Evolutionary conservation across 2,113 vertebrate species (phyloP).

Genomic region (Nematolebias whitei): DNA sequence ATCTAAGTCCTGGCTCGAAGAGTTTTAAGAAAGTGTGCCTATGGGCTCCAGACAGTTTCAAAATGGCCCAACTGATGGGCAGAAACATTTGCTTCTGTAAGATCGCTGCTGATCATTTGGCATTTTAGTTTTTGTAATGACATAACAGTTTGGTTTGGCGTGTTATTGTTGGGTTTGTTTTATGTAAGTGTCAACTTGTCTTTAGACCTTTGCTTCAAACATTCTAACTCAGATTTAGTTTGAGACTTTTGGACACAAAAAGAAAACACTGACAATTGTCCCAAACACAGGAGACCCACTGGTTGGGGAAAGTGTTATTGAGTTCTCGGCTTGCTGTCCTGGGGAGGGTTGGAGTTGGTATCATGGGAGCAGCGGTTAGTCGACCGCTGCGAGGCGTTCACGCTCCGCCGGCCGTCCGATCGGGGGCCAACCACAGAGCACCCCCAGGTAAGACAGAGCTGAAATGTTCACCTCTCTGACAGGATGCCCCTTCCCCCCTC

Average conservation of each 20-base stretch:
- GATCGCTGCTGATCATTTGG: no score
- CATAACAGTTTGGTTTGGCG: no score
- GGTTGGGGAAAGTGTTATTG: slow-evolving; percentile 53
- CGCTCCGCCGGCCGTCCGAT: slow-evolving; percentile 24
- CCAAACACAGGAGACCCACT: slow-evolving; percentile 61
- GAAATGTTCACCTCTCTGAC: slow-evolving; percentile 31
- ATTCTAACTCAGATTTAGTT: not conserved
- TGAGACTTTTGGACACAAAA: not conserved
- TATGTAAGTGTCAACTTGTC: no score
- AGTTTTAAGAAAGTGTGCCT: no score
- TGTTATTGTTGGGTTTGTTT: no score
- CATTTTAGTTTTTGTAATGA: no score
- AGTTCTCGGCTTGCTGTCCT: slow-evolving; percentile 43
- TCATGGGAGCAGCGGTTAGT: slow-evolving; percentile 53
- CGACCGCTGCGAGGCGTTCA: slow-evolving; percentile 58
- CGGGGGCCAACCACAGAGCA: slow-evolving; percentile 35
- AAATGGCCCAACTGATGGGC: no score
- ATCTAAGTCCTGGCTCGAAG: no score
- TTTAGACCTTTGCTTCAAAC: no score
- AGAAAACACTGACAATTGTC: slow-evolving; percentile 64
- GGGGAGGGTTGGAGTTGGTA: slow-evolving; percentile 45
- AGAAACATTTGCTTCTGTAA: no score
- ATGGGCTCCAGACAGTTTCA: no score
- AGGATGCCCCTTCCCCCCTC: not conserved
- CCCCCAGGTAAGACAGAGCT: slow-evolving; percentile 23